Evolutionary conservation across 2,797 vertebrate species (phyloP), one percentile per base, ranked within the genome.

Genomic region (Arvicola amphibius): DNA sequence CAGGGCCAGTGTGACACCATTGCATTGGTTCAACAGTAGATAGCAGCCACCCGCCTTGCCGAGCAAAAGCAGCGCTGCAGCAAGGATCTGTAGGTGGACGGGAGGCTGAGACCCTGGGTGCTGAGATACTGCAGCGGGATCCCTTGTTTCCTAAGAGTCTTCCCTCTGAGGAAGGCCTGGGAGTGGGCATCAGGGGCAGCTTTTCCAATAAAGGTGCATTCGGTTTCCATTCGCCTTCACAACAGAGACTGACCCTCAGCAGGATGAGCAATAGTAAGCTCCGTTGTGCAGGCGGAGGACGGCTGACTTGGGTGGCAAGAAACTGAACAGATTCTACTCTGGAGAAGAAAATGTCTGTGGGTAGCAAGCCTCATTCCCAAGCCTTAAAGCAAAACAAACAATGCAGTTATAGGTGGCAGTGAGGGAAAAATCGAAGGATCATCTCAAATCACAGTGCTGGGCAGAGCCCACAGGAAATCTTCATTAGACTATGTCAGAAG

Each of bases 181-280:
- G 53, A 74, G 88, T 63, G 73, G 73, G 92, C 67, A 94, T 94
- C 85, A 88, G 95, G 3, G 78, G 61, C 48, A 74, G 27, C 63
- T 78, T 90, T 92, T 97, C 94, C 96, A 96, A 94, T 4, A 95
- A 92, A 94, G 94, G 89, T 96, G 53, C 96, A 94, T 96, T 95
- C 96, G 96, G 86, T 96, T 97, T 96, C 85, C 94, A 81, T 97
- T 94, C 92, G 73, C 91, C 96, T 96, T 97, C 88, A 69, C 63
- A 91, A 95, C 56, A 95, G 83, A 95, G 81, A 96, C 74, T 77
- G 91, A 89, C 88, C 67, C 88, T 95, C 73, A 92, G 81, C 87
- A 92, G 97, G 91, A 95, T 88, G 92, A 86, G 80, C 92, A 93
- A 95, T 88, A 93, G 85, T 91, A 91, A 91, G 74, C 73, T 76